Evolutionary conservation across 37 sponge, comb jelly and placozoan species (phyloP), one percentile per base, ranked within the genome.

Genomic region (Chondrosia reniformis): DNA sequence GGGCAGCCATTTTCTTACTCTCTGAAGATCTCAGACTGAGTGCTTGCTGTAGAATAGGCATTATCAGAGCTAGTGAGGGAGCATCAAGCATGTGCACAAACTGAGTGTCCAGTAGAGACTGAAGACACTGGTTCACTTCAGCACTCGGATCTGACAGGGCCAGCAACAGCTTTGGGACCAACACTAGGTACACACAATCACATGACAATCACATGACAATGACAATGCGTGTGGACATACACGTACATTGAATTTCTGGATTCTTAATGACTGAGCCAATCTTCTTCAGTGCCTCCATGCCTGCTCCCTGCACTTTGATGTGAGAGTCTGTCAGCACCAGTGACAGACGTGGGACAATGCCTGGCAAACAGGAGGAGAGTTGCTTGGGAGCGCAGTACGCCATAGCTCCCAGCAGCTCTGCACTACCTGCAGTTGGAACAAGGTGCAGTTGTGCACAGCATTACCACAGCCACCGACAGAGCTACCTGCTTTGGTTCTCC

Each of bases 241-340:
- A n/a, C 6, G n/a, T 65, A 46, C 63, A 74, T 81, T 99, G 96
- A 31, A 99, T 96, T 59, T 99, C 99, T 12, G 96, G 99, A 77
- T 96, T 99, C 88, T 96, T 95, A 41, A 99, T 99, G 21, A 99
- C 99, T 67, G 99, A 99, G 0, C 94, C 99, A 54, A 99, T 99
- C 79, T 99, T 92, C 33, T 89, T 86, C 54, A 99, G 82, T 36
- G 99, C 94, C 77, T 93, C 81, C 33, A 46, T 75, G 30, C 99
- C 91, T 8, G 99, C 80, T 27, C 33, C 57, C 57, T 99, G 99
- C n/a, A 99, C 99, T 74, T 95, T 95, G 64, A 85, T 81, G 49
- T 99, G 99, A 21, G 99, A 99, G 76, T 99, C 99, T 31, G 92
- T 84, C 67, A 99, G 84, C 28, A 93, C 90, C 30, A 91, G 91